These are phyloP conservation scores for Gambelia wislizenii DNA, from an alignment of 2,797 vertebrate genomes.

Conservation along the genomic window DNA sequence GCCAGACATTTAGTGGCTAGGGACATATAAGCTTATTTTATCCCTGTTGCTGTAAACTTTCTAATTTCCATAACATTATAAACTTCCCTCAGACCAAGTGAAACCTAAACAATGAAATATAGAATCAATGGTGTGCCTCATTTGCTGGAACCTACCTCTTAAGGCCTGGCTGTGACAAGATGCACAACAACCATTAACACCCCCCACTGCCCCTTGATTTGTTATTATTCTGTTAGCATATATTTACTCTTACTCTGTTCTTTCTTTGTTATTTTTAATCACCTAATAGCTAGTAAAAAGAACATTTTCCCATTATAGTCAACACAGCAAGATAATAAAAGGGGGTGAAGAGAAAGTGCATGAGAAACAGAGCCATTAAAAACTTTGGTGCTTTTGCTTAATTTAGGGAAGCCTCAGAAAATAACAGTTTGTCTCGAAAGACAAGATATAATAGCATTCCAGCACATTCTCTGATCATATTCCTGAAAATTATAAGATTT, in stretches of 20 bases:
- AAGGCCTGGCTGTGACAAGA: not conserved
- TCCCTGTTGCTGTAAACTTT: not conserved
- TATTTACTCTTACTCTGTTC: not conserved
- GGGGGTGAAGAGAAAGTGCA: not conserved
- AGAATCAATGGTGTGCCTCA: not conserved
- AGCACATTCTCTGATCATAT: constrained; percentile 13
- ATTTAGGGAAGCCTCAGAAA: not conserved
- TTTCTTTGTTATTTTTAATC: not conserved
- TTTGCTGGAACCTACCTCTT: not conserved
- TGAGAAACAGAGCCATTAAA: not conserved
- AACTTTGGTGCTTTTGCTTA: constrained; percentile 9
- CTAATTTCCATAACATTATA: not conserved
- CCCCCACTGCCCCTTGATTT: not conserved
- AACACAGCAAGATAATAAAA: not conserved
- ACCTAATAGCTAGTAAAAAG: constrained; percentile 4
- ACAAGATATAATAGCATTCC: not conserved
- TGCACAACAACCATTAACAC: not conserved
- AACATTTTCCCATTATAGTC: constrained; percentile 13
- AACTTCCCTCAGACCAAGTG: too few relatives aligned
- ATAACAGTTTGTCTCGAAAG: not conserved
- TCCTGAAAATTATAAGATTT: constrained; percentile 43
- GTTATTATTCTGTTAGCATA: not conserved
- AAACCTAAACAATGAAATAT: not conserved
- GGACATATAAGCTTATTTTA: not conserved
- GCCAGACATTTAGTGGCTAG: not conserved